Evolutionary conservation across 2,888 invertebrate genomes (phyloP), one percentile per base, ranked within the genome.

Genomic region (Creontiades dilutus): DNA sequence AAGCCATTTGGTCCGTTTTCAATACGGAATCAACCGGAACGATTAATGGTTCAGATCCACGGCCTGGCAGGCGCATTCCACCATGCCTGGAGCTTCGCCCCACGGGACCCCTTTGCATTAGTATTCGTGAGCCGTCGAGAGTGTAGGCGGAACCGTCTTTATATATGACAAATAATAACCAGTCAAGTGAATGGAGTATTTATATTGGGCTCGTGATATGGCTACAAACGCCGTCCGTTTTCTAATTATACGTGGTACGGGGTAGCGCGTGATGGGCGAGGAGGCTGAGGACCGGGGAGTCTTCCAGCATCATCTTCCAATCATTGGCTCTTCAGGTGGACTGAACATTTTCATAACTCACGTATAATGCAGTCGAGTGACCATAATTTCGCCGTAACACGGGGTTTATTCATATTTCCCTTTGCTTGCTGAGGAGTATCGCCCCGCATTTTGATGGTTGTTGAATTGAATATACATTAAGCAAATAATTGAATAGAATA

Each of bases 161-260:
- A 57, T 81, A 81, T 89, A 89, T 89, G 89, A 89, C 89, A 81
- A 89, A 89, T 89, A 89, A 89, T 89, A 89, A 82, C 89, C 89
- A 78, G 78, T 55, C 88, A 81, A 82, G 82, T 89, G 61, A 61
- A 89, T 89, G 81, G 89, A 82, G 82, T 89, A 89, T 89, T 89
- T 89, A 89, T 89, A 89, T 81, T 82, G 46, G 82, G 89, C 23
- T 89, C 89, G 89, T 89, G 89, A 89, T 89, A 61, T 48, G 81
- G 89, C 89, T 89, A 86, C 86, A 48, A 86, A 76, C 86, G 61
- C 47, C 23, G 86, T 87, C 68, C 47, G n/a, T 87, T 80, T 55
- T 28, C 80, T 68, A 78, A 80, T 88, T 88, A 88, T 57, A 82
- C 48, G 52, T 23, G 52, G 52, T 68, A 23, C 27, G 68, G 37